Conservation (phyloP, 92 coral and sea anemone genomes). For the Micromussa lordhowensis region DNA sequence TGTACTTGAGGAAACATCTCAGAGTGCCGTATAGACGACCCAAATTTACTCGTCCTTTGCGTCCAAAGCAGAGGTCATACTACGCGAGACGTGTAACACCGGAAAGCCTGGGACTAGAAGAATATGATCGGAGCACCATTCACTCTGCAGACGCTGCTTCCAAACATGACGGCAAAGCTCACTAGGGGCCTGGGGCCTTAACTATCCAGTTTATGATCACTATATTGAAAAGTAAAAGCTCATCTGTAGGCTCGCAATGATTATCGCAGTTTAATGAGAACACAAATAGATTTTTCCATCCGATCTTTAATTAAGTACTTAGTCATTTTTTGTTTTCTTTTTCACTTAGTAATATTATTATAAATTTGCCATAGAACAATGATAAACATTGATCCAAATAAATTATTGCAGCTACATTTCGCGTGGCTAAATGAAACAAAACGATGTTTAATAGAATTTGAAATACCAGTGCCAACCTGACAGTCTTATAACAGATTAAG, state of each 20-base stretch:
- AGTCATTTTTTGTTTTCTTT: background rate
- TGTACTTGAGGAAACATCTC: constrained; percentile 33
- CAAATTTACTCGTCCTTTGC: constrained; percentile 32
- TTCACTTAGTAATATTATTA: background rate
- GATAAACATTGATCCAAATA: background rate
- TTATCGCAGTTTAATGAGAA: background rate
- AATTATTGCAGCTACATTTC: background rate
- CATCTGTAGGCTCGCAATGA: background rate
- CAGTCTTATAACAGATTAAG: background rate
- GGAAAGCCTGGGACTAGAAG: constrained; percentile 26
- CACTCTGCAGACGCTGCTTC: constrained; percentile 18
- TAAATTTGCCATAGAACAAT: background rate
- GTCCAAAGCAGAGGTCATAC: constrained; percentile 33
- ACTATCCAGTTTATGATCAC: background rate
- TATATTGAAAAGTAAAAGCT: background rate
- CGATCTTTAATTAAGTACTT: background rate
- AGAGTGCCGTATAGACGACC: constrained; percentile 6
- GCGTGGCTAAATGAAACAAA: background rate
- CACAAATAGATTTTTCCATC: background rate
- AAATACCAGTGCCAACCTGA: background rate
- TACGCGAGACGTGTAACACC: constrained; percentile 8
- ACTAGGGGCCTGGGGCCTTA: background rate
- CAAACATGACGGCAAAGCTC: background rate
- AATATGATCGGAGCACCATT: constrained; percentile 35
- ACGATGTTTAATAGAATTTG: background rate